A percentile compares a stretch with the other conserved stretches of the same genome.
phyloP scores from a whole-genome alignment of 1,140 invertebrate genomes.

The Drosophila repletoides region DNA sequence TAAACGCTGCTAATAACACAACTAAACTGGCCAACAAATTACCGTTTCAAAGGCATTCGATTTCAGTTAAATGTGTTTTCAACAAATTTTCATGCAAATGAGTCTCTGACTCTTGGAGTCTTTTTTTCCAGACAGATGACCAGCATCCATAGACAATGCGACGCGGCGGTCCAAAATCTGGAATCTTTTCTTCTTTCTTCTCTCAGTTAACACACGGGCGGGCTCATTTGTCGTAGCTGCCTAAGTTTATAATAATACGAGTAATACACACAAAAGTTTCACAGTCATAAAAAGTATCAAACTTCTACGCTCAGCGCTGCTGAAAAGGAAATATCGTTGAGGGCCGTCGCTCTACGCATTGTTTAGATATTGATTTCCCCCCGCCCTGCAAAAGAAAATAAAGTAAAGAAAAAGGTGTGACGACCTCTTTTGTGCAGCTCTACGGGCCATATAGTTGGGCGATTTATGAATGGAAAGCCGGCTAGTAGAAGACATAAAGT shows the following conservation, averaged over 20 bases:
- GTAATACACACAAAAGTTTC: slow-evolving; percentile 57
- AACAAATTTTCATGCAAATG: slow-evolving; percentile 79
- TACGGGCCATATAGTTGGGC: slow-evolving; percentile 52
- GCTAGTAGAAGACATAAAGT: slow-evolving; percentile 59
- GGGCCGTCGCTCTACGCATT: slow-evolving; percentile 38
- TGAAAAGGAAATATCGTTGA: slow-evolving; percentile 59
- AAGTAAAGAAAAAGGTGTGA: slow-evolving; percentile 54
- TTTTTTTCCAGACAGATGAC: slow-evolving; percentile 57
- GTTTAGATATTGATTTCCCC: slow-evolving; percentile 66
- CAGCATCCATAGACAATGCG: slow-evolving; percentile 71
- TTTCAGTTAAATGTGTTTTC: slow-evolving; percentile 69
- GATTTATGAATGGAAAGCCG: slow-evolving; percentile 71
- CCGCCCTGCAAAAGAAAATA: neutral
- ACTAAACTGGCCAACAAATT: slow-evolving; percentile 78
- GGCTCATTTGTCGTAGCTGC: slow-evolving; percentile 70
- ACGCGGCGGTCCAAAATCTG: slow-evolving; percentile 58
- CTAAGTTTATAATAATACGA: slow-evolving; percentile 47
- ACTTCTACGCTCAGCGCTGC: slow-evolving; percentile 44
- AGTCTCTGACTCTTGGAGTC: neutral
- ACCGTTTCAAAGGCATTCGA: slow-evolving; percentile 64
- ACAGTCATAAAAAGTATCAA: slow-evolving; percentile 69
- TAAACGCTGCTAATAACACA: slow-evolving; percentile 79
- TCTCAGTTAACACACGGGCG: slow-evolving; percentile 41
- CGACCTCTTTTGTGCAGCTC: slow-evolving; percentile 57
- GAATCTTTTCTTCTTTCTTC: neutral